Evolutionary conservation across 2,888 invertebrate genomes (phyloP).

Genomic region (Isoperla grammatica): DNA sequence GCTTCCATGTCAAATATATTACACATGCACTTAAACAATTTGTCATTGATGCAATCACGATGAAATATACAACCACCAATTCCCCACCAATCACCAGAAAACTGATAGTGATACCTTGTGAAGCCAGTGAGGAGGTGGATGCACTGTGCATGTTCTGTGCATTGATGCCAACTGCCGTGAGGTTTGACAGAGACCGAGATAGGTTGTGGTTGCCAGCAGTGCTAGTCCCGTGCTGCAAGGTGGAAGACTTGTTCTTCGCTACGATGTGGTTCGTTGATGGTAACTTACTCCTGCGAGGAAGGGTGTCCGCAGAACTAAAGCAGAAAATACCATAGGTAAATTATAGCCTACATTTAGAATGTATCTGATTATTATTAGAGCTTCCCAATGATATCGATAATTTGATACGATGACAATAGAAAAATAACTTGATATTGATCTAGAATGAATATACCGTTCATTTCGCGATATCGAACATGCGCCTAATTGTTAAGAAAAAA

Average conservation of each 20-base stretch:
- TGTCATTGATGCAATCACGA: no score
- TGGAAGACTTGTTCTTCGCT: constrained; percentile 14
- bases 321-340: background rate
- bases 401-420: no score
- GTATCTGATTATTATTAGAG: no score
- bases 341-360: background rate
- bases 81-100: no score
- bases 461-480: no score
- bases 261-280: constrained; percentile 30
- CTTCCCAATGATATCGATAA: no score
- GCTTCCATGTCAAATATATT: no score
- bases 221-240: constrained; percentile 16
- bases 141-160: constrained; percentile 33
- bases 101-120: constrained; percentile 17
- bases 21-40: no score
- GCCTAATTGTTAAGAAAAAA: no score
- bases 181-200: constrained; percentile 36
- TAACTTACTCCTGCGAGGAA: constrained; percentile 42
- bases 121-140: constrained; percentile 36
- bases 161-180: constrained; percentile 16
- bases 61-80: no score
- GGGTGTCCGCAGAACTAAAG: constrained; percentile 37
- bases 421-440: no score
- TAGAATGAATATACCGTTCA: no score
- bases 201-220: constrained; percentile 23